phyloP scores from a whole-genome alignment of 2,113 vertebrate species.

The Boulengeromyrus knoepffleri region DNA sequence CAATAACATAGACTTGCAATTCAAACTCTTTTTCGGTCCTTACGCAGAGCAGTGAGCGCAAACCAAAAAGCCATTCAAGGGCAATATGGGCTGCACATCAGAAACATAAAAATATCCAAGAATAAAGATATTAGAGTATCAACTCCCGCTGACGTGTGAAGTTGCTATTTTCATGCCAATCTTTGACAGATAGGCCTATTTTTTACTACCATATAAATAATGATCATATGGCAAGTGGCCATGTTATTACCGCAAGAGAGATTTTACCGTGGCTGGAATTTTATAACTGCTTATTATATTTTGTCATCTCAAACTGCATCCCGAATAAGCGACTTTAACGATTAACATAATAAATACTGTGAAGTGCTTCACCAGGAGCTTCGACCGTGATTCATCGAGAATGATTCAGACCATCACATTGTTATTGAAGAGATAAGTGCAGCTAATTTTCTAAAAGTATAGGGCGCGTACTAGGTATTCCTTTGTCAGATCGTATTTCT shows the following conservation, averaged over 20 bases:
- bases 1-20: not conserved
- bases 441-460: not conserved
- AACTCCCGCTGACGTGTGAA: not conserved
- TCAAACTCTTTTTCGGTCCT: not conserved
- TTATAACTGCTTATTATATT: not conserved
- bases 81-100: not conserved
- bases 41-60: not conserved
- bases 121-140: not conserved
- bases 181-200: not conserved
- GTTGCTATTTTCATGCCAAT: not conserved
- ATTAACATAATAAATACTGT: not conserved
- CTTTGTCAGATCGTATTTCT: not conserved
- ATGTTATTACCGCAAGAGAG: not conserved
- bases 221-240: not conserved
- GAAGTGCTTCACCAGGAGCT: not conserved
- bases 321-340: not conserved
- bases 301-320: not conserved
- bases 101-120: not conserved
- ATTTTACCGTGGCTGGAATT: not conserved
- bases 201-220: slow-evolving; percentile 1
- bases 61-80: not conserved
- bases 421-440: not conserved
- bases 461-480: not conserved
- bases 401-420: not conserved
- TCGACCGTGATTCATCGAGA: not conserved